Base-by-base conservation (phyloP, 2,888 invertebrate genomes). In the Dicranocentrus wangi region DNA sequence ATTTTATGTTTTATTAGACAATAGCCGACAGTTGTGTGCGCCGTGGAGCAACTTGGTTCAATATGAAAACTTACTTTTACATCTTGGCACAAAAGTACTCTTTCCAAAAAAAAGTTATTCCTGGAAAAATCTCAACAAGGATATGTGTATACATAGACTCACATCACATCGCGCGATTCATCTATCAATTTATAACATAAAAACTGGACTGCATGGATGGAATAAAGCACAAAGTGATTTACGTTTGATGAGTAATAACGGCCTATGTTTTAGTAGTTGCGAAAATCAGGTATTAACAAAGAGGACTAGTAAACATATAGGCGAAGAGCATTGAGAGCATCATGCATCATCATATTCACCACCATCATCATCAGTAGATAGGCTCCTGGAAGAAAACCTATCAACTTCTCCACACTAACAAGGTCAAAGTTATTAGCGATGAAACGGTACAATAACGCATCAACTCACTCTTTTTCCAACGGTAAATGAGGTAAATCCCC, bases 81-180 rank as follows among this genome's bases (percentile, higher is more conserved):
- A 25, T 75, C 65, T 75, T 75, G 66, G 66, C 75, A n/a, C n/a
- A n/a, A n/a, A 75, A 55, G 65, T 53, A 55, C 61, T 17, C n/a
- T 28, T 7, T 39, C 3, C 32, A 23, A 27, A 28, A 69, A 55
- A 3, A 27, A n/a, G 13, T 55, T 25, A 69, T 1, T 55, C 2
- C 21, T 32, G 32, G 69, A 69, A 55, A 65, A 17, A 8, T 55
- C 42, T 70, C 53, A 42, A 42, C 27, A 19, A 60, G 71, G 71
- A 71, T 60, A 13, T 60, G 43, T 47, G 27, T 71, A 55, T 39
- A 42, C 47, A 43, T 71, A 58, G 58, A n/a, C 43, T 25, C 60
- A 71, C 55, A 15, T 10, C 60, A 60, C 71, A 23, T 1, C 15
- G 42, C 19, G 7, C 17, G 60, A 15, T 39, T 58, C 32, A 70